These are phyloP conservation scores for Macrobrachium nipponense DNA, from an alignment of 1,140 invertebrate species.

Conservation along the genomic window DNA sequence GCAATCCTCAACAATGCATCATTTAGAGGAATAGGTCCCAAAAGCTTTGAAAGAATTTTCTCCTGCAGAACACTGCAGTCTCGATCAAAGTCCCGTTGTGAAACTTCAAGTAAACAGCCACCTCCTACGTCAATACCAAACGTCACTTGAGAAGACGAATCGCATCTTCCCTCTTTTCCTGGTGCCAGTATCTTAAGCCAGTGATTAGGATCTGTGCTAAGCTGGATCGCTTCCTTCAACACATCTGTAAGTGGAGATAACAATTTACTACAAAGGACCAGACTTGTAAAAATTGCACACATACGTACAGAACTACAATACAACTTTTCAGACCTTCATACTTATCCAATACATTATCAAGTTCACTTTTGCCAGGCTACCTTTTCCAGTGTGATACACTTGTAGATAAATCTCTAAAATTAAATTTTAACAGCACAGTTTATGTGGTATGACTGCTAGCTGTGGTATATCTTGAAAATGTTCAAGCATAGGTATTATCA, in stretches of 20 bases:
- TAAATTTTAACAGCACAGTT: no score
- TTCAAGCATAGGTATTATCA: no score
- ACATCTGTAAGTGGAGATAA: slow-evolving; percentile 11
- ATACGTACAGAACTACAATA: not conserved
- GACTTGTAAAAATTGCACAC: not conserved
- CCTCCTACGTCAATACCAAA: slow-evolving; percentile 50
- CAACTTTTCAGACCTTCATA: no score
- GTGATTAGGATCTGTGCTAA: slow-evolving; percentile 25
- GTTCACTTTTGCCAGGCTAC: no score
- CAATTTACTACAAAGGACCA: no score
- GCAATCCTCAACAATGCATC: slow-evolving; percentile 11
- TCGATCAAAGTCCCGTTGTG: slow-evolving; percentile 20
- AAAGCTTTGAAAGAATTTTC: slow-evolving; percentile 25
- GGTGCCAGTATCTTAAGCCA: slow-evolving; percentile 46
- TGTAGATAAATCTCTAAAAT: not conserved
- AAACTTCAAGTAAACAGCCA: slow-evolving; percentile 35
- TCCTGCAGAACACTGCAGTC: slow-evolving; percentile 27
- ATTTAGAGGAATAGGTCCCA: slow-evolving; percentile 29
- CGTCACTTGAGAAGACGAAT: slow-evolving; percentile 36
- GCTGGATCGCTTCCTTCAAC: slow-evolving; percentile 38
- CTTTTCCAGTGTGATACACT: no score
- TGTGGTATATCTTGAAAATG: no score
- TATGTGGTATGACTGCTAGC: no score
- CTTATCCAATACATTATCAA: no score
- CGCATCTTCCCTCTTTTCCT: slow-evolving; percentile 35